These are phyloP conservation scores for Alaudala cheleensis DNA, from an alignment of 2,113 vertebrate species.

Conservation along the genomic window DNA sequence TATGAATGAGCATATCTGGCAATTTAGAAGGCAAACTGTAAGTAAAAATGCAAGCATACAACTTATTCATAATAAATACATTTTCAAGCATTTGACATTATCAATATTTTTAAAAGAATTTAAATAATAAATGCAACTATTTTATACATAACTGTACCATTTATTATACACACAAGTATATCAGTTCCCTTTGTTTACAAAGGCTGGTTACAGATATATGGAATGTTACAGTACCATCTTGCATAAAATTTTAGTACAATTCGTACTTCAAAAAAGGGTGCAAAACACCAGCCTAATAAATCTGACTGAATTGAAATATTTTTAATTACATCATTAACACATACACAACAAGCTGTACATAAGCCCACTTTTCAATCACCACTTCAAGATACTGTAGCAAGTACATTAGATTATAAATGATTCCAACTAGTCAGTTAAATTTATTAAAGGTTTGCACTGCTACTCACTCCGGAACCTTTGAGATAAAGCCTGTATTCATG, in stretches of 20 bases:
- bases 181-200: conserved; percentile 89
- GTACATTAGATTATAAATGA: conserved; percentile 73
- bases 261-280: conserved; percentile 85
- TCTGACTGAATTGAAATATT: conserved; percentile 76
- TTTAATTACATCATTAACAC: conserved; percentile 87
- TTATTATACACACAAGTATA: conserved; percentile 95
- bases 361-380: conserved; percentile 82
- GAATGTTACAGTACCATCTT: conserved; percentile 99
- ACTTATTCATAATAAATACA: conserved; percentile 77
- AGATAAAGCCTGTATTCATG: conserved; percentile 49
- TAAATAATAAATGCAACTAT: conserved; percentile 84
- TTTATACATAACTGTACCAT: conserved; percentile 93
- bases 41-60: conserved; percentile 76
- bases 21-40: conserved; percentile 70
- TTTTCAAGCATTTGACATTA: conserved; percentile 74
- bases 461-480: conserved; percentile 69
- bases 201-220: conserved; percentile 92
- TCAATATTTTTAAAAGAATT: conserved; percentile 73
- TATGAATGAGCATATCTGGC: conserved; percentile 64
- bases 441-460: conserved; percentile 68
- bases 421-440: conserved; percentile 73
- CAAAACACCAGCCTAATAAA: conserved; percentile 86
- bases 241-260: conserved; percentile 92
- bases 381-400: conserved; percentile 78
- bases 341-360: conserved; percentile 91